Evolutionary conservation across 2,797 vertebrate genomes (phyloP), one percentile per base, ranked within the genome.

Genomic region (Nothura maculosa): DNA sequence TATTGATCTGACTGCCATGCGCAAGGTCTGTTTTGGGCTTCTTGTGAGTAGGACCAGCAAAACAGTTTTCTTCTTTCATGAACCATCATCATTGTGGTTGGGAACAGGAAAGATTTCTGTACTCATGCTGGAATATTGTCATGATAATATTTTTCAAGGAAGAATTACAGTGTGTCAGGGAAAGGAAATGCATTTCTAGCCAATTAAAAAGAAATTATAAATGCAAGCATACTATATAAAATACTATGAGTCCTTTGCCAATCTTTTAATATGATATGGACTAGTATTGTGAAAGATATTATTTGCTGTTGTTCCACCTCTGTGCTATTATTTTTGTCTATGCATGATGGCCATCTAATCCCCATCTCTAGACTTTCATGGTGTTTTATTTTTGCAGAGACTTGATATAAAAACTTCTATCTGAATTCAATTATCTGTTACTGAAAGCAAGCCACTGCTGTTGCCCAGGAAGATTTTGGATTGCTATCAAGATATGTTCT

Each of bases 401-500:
- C 55, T 64, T 61, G 67, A 87, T 73, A 85, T 66, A 62, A 94
- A 93, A 57, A 16, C 30, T 76, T 10, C 32, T 85, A 38, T 88
- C 87, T 94, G 90, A 87, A 67, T 79, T 95, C 45, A 93, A 48
- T 90, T 91, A 61, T 91, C 82, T 93, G 45, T 67, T 85, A n/a
- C 50, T 52, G 79, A 87, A 81, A 6, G 5, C 14, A 61, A 89
- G 61, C 61, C 43, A 54, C 48, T 85, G 18, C 8, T 68, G 40
- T 95, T 92, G 57, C 85, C 91, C 94, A 87, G 78, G 93, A 96
- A 76, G 87, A 28, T 66, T 95, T 77, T 92, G 92, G 95, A 92
- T 82, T 79, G 62, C 52, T 75, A 62, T 90, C 91, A 94, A 94
- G 85, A 84, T 94, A 54, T 83, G 64, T 91, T 78, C 89, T 91